Evolutionary conservation across 2,113 vertebrate genomes (phyloP), one percentile per base, ranked within the genome.

Genomic region (Chlamydotis undulata): DNA sequence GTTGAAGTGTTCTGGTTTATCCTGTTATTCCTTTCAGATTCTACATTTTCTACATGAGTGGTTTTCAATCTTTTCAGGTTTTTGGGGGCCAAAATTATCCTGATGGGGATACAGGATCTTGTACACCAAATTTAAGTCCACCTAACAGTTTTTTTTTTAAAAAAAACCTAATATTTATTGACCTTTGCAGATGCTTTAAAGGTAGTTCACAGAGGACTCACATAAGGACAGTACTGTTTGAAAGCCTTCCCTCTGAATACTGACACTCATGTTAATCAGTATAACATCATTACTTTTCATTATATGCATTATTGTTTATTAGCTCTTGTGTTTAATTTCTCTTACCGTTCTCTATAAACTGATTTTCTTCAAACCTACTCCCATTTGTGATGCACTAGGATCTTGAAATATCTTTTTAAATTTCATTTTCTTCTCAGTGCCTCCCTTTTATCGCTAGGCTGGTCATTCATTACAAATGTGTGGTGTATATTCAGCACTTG

Each of bases 261-360:
- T 83, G 79, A 74, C 52, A 59, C 61, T 87, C 63, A 18, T 6
- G n/a, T 63, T 94, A 65, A 81, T 93, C 68, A 74, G 55, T 6
- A 49, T 26, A 93, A 88, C 14, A 17, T 45, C n/a, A 52, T 96
- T 93, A 88, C 45, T 77, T 92, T 86, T 95, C 71, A 93, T 96
- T 90, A 70, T 45, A 83, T 73, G 50, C 71, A 69, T 76, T 94
- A 93, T 33, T 69, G 25, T 61, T 95, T 77, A 91, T 91, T 92
- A 90, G 53, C 17, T 81, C 37, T 63, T 52, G 25, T 31, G 59
- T 78, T 87, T 74, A 52, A 18, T 83, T 83, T 90, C 71, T 75
- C 47, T 67, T 88, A 85, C 47, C 37, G 47, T 83, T 47, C 75
- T 47, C 68, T 56, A 53, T 83, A 96, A 94, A 93, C 68, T 39